Percentiles rank a stretch among this genome's conserved stretches.
These are phyloP conservation scores for Taenioides sp. DNA, from an alignment of 2,797 vertebrate species.

Conservation along the genomic window DNA sequence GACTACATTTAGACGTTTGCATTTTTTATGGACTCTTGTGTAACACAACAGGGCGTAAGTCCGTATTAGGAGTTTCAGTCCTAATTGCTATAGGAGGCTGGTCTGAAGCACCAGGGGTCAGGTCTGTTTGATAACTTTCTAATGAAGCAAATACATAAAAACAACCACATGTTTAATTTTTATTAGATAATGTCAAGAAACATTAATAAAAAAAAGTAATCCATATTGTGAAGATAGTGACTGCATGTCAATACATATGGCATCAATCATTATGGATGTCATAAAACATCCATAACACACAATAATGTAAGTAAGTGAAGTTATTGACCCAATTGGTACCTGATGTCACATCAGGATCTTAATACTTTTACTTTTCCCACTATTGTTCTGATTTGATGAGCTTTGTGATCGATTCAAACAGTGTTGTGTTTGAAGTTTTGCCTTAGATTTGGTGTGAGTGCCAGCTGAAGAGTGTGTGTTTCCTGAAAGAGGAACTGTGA, in stretches of 20 bases:
- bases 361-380: background rate
- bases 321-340: no score
- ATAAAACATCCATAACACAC: no score
- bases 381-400: conserved; percentile 18
- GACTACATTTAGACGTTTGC: conserved; percentile 51
- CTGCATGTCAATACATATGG: no score
- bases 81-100: background rate
- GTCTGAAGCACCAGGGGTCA: conserved; percentile 3
- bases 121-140: background rate
- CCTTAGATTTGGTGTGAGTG: conserved; percentile 20
- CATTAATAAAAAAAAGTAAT: background rate
- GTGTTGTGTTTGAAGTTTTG: background rate
- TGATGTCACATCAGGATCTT: no score
- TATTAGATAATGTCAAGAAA: background rate
- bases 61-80: conserved; percentile 16
- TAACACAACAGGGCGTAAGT: conserved; percentile 37
- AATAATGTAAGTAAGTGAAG: no score
- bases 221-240: conserved; percentile 6
- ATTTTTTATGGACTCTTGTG: conserved; percentile 55
- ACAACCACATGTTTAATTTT: no score
- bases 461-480: conserved; percentile 22
- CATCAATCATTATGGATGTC: no score
- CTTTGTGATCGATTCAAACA: conserved; percentile 44
- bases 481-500: conserved; percentile 40
- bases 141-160: no score